Percentiles rank a stretch among this genome's conserved stretches.
phyloP scores from a whole-genome alignment of 1,140 invertebrate species.

The Heliconius congener region DNA sequence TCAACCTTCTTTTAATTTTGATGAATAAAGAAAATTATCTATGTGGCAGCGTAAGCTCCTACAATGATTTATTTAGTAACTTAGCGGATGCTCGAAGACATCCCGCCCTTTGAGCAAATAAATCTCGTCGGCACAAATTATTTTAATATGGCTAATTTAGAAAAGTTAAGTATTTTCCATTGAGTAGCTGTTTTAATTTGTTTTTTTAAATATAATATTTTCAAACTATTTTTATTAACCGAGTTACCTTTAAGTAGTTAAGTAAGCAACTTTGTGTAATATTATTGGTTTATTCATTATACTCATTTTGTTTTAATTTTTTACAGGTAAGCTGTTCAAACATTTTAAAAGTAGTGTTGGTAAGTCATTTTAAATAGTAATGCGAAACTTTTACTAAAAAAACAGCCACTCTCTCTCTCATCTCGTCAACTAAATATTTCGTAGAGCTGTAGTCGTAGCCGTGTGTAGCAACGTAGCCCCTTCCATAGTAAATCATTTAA shows the following conservation, averaged over 20 bases:
- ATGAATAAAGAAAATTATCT: constrained; percentile 81
- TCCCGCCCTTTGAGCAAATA: constrained; percentile 49
- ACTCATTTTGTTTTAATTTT: constrained; percentile 18
- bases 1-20: constrained; percentile 80
- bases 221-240: not conserved
- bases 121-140: constrained; percentile 58
- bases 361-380: not conserved
- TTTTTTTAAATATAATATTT: not conserved
- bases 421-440: constrained; percentile 52
- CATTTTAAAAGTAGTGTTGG: not conserved
- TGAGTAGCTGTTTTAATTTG: not conserved
- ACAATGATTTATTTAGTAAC: constrained; percentile 72
- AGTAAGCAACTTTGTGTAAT: not conserved
- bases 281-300: not conserved
- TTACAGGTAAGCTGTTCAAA: constrained; percentile 35
- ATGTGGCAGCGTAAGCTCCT: constrained; percentile 69
- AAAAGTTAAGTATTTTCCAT: not conserved
- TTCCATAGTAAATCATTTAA: constrained; percentile 78
- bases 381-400: not conserved
- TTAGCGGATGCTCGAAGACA: constrained; percentile 67
- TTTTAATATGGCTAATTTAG: constrained; percentile 20
- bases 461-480: constrained; percentile 51
- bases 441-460: constrained; percentile 51
- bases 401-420: not conserved
- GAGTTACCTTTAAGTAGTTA: not conserved